A percentile compares a stretch with the other conserved stretches of the same genome.
Evolutionary conservation across 2,888 invertebrate genomes (phyloP).

Genomic region (Cephus spinipes): DNA sequence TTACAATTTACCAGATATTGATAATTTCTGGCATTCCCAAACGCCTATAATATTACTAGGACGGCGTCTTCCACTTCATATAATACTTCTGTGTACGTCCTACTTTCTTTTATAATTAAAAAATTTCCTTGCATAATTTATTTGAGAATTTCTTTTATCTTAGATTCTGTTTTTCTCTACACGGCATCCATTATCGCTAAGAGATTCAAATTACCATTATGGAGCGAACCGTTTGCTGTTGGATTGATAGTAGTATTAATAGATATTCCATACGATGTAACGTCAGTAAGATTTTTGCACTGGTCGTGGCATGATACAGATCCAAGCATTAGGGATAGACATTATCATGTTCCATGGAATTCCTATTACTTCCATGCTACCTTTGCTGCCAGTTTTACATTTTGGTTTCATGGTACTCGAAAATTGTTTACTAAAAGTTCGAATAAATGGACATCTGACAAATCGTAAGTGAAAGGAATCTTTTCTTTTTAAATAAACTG

Average conservation of each 20-base stretch:
- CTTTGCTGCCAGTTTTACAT: conserved; percentile 79
- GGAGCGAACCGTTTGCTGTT: conserved; percentile 75
- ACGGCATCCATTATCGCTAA: conserved; percentile 72
- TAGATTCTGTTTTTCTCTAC: conserved; percentile 74
- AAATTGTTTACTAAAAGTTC: conserved; percentile 69
- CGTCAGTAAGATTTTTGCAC: conserved; percentile 81
- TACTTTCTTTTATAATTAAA: conserved; percentile 6
- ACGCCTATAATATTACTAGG: conserved; percentile 80
- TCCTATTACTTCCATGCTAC: conserved; percentile 85
- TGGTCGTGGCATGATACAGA: conserved; percentile 89
- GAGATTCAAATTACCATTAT: conserved; percentile 70
- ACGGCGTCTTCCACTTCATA: conserved; percentile 78
- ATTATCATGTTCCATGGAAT: conserved; percentile 88
- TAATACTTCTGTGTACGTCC: conserved; percentile 77
- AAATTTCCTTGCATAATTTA: neutral
- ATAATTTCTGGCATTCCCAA: conserved; percentile 89
- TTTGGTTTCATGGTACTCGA: conserved; percentile 74
- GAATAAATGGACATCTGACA: conserved; percentile 69
- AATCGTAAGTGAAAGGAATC: conserved; percentile 25
- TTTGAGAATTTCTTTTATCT: conserved; percentile 29
- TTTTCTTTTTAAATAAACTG: conserved; percentile 7
- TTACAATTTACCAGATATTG: conserved; percentile 78
- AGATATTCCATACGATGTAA: conserved; percentile 84
- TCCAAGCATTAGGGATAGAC: conserved; percentile 77
- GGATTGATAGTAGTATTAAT: conserved; percentile 79